Evolutionary conservation across 2,888 invertebrate species (phyloP).

Genomic region (Camptogramma bilineatum): DNA sequence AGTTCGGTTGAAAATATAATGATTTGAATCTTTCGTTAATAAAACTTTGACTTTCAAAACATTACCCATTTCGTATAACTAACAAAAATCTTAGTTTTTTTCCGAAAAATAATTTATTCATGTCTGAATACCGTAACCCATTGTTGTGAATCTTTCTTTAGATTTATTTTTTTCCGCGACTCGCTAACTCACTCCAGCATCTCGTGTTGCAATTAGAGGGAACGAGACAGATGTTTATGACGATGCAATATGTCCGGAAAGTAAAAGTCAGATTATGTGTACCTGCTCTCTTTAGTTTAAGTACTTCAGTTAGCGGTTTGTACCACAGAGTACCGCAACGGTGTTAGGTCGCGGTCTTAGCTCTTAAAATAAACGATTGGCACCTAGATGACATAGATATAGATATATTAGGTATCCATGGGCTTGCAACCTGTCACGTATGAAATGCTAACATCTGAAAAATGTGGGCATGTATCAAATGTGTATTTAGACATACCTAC

Average conservation of each 20-base stretch:
- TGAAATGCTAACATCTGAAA: too few relatives aligned
- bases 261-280: constrained; percentile 40
- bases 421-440: too few relatives aligned
- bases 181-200: constrained; percentile 52
- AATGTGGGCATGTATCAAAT: too few relatives aligned
- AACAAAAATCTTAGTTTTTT: neutral
- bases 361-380: constrained; percentile 12
- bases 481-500: too few relatives aligned
- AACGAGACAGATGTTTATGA: constrained; percentile 47
- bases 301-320: constrained; percentile 16
- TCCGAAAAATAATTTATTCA: constrained; percentile 11
- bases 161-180: constrained; percentile 47
- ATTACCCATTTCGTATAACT: too few relatives aligned
- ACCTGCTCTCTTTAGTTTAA: constrained; percentile 25
- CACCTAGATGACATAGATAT: neutral
- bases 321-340: constrained; percentile 22
- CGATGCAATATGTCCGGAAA: constrained; percentile 40
- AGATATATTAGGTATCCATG: too few relatives aligned
- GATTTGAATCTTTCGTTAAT: too few relatives aligned
- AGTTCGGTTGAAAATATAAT: too few relatives aligned
- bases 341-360: constrained; percentile 18
- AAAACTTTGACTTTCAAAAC: neutral
- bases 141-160: constrained; percentile 45
- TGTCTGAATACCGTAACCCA: constrained; percentile 35
- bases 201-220: constrained; percentile 43